A percentile compares a stretch with the other conserved stretches of the same genome.
Evolutionary conservation across 2,797 vertebrate genomes (phyloP).

Genomic region (Coranthus polyacanthus): DNA sequence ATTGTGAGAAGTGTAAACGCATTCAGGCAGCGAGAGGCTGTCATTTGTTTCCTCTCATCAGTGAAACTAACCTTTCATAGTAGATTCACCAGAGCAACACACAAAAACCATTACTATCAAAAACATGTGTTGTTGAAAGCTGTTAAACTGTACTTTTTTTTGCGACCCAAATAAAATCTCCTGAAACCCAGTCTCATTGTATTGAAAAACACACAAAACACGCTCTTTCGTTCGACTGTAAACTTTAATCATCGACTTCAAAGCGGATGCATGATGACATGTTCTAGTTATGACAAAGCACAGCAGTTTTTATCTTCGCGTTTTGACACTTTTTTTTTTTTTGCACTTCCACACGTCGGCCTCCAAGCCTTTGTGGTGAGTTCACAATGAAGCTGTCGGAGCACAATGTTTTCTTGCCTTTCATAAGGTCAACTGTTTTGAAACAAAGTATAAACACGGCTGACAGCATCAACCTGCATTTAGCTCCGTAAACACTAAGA

Average conservation of each 20-base stretch:
- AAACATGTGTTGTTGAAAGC: too few species aligned
- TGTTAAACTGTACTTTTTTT: too few species aligned
- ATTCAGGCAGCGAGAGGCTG: too few species aligned
- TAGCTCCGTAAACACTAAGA: constrained; percentile 59
- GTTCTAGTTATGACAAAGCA: constrained; percentile 59
- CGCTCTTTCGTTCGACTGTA: constrained; percentile 68
- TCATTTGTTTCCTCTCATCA: too few species aligned
- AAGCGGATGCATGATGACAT: constrained; percentile 67
- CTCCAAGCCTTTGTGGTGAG: constrained; percentile 26
- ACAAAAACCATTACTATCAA: too few species aligned
- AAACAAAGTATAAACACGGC: constrained; percentile 48
- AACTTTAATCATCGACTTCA: constrained; percentile 83
- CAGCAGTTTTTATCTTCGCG: constrained; percentile 46
- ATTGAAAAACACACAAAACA: constrained; percentile 7
- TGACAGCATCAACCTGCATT: constrained; percentile 31
- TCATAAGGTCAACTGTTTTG: constrained; percentile 36
- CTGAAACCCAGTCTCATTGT: too few species aligned
- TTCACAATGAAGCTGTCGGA: constrained; percentile 1
- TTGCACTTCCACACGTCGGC: constrained; percentile 23
- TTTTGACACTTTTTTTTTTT: constrained; percentile 26
- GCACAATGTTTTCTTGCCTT: constrained; percentile 22
- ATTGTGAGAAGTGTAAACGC: too few species aligned
- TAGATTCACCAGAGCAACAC: too few species aligned
- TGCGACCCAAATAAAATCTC: too few species aligned
- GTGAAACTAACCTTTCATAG: too few species aligned